Conservation (phyloP, 2,113 vertebrate genomes). For the Origma solitaria region DNA sequence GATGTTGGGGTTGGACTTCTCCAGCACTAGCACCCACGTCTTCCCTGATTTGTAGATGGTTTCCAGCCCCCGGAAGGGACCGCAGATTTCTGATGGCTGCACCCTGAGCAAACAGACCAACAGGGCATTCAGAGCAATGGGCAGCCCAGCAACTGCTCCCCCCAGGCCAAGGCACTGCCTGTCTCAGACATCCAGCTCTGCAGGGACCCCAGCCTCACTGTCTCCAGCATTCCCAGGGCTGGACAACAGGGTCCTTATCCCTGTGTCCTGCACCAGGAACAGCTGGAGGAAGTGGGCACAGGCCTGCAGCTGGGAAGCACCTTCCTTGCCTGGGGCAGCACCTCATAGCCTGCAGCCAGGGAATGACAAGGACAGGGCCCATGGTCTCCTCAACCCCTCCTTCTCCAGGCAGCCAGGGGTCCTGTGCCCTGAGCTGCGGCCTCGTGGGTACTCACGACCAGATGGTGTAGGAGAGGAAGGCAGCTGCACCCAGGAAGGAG, state of each 20-base stretch:
- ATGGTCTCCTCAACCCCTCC: accelerated
- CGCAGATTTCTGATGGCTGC: conserved; percentile 79
- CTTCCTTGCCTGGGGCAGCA: neutral
- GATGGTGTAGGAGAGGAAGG: conserved; percentile 86
- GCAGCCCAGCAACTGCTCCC: neutral
- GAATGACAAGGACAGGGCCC: neutral
- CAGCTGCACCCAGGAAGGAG: conserved; percentile 82
- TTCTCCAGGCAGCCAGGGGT: accelerated
- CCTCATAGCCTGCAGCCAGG: neutral
- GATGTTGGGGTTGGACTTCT: conserved; percentile 63
- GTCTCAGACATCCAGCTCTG: neutral
- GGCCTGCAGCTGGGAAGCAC: neutral
- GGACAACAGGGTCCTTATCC: neutral
- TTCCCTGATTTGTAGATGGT: conserved; percentile 84
- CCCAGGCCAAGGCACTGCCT: neutral
- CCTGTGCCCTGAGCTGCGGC: accelerated
- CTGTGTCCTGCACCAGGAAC: neutral
- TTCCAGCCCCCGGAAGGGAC: conserved; percentile 80
- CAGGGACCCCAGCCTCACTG: neutral
- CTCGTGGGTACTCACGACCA: conserved; percentile 83
- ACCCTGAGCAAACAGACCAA: conserved; percentile 64
- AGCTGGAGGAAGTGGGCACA: neutral
- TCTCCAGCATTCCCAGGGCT: neutral
- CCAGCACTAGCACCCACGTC: conserved; percentile 75
- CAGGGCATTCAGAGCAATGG: accelerated